Percentiles rank a stretch among this genome's conserved stretches.
These are phyloP conservation scores for Tetropium fuscum DNA, from an alignment of 2,888 invertebrate genomes.

Conservation along the genomic window DNA sequence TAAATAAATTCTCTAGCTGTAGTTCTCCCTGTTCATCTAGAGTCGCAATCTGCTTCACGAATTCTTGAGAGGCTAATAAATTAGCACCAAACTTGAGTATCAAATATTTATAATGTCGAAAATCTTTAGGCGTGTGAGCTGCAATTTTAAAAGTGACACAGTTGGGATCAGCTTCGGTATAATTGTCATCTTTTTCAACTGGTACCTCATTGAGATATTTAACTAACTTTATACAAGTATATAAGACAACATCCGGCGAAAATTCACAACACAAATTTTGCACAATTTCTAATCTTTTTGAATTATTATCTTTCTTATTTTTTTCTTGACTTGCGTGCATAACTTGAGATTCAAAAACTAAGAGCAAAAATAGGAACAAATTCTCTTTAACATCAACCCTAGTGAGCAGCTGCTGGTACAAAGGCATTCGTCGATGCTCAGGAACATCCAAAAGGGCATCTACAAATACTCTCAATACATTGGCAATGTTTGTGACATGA, in stretches of 20 bases:
- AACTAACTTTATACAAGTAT: slow-evolving; percentile 76
- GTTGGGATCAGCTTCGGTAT: slow-evolving; percentile 60
- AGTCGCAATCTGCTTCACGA: slow-evolving; percentile 75
- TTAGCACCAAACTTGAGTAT: slow-evolving; percentile 79
- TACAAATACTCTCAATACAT: slow-evolving; percentile 89
- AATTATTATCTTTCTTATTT: slow-evolving; percentile 44
- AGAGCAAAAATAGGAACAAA: slow-evolving; percentile 78
- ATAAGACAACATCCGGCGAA: slow-evolving; percentile 71
- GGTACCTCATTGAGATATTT: slow-evolving; percentile 77
- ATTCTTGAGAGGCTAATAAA: slow-evolving; percentile 76
- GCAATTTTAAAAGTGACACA: slow-evolving; percentile 70
- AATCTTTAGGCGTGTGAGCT: slow-evolving; percentile 77
- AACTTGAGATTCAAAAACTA: slow-evolving; percentile 80
- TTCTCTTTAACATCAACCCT: slow-evolving; percentile 76
- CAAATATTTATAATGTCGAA: slow-evolving; percentile 87
- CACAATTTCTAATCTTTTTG: slow-evolving; percentile 75
- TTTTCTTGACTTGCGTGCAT: slow-evolving; percentile 66
- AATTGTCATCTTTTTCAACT: slow-evolving; percentile 69
- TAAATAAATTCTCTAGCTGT: slow-evolving; percentile 73
- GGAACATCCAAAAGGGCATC: slow-evolving; percentile 93
- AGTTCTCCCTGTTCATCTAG: slow-evolving; percentile 67
- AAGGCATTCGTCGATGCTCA: slow-evolving; percentile 85
- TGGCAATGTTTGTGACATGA: slow-evolving; percentile 63
- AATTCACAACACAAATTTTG: slow-evolving; percentile 77
- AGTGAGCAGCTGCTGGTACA: slow-evolving; percentile 84